Evolutionary conservation across 2,888 invertebrate genomes (phyloP).

Genomic region (Choristoneura rosaceana): DNA sequence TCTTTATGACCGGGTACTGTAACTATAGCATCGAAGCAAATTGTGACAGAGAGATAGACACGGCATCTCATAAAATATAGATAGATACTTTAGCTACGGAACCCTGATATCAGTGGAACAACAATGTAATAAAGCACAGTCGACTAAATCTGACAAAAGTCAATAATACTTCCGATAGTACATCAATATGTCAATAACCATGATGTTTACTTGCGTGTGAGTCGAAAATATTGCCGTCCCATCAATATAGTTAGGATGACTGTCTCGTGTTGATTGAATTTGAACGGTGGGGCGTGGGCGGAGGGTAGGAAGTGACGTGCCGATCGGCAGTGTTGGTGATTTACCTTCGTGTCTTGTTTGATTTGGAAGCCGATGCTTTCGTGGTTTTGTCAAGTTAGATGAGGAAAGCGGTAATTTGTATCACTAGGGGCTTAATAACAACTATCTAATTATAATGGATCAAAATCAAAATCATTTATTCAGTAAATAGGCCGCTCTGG

Average conservation of each 20-base stretch:
- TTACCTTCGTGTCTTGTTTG: conserved; percentile 40
- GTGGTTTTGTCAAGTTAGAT: conserved; percentile 7
- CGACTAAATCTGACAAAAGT: neutral
- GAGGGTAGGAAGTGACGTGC: conserved; percentile 17
- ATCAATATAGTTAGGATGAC: conserved; percentile 9
- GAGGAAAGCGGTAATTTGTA: conserved; percentile 5
- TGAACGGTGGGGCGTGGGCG: conserved; percentile 11
- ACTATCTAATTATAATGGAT: too few species aligned
- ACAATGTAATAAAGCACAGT: neutral
- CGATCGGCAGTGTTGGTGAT: conserved; percentile 24
- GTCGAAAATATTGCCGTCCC: conserved; percentile 18
- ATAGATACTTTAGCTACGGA: too few species aligned
- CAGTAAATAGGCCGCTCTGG: too few species aligned
- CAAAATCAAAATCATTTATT: too few species aligned
- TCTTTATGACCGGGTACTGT: too few species aligned
- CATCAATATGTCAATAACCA: conserved; percentile 6
- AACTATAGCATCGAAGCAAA: too few species aligned
- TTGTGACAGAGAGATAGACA: too few species aligned
- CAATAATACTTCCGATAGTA: neutral
- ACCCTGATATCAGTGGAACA: neutral
- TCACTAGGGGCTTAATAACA: too few species aligned
- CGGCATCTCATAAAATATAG: too few species aligned
- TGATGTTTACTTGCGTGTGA: conserved; percentile 9
- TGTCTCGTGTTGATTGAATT: conserved; percentile 23
- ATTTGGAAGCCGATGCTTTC: conserved; percentile 33